Evolutionary conservation across 1,140 invertebrate species (phyloP), one percentile per base, ranked within the genome.

Genomic region (Danaus plexippus): DNA sequence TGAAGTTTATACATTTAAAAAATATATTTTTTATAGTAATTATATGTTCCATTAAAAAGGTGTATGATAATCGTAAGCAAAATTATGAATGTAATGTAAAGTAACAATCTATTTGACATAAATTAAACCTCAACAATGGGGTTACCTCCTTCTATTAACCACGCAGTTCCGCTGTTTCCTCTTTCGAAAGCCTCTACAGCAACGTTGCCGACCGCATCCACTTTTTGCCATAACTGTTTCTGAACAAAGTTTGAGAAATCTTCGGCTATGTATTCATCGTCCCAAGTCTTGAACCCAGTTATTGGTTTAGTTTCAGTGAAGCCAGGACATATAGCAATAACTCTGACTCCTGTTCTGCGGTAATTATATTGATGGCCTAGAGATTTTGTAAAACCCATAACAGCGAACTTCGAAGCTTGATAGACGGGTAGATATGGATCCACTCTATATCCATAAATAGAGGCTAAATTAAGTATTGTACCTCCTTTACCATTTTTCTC

Each of bases 381-480:
- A 5, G 88, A 88, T 13, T 83, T 85, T 0, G 88, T 89, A 47
- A 90, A 87, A 32, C 88, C 88, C 22, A 89, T 77, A 8, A 90
- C 85, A 9, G 88, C 92, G 63, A 90, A 89, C 67, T 94, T 94
- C 1, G 92, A 92, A 1, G 90, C 91, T 3, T 87, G 85, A 66
- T 94, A 94, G n/a, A 91, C 81, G 0, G 92, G 92, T 51, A 90
- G 64, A 58, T 88, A 88, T 43, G 89, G 89, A 44, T 89, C 88
- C 10, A 89, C 85, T 54, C 82, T 80, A 48, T 91, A 77, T 15
- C 91, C 91, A 52, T 89, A 77, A 51, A 91, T 88, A 5, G 92
- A 92, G 32, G 90, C 88, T 47, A 92, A 75, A 59, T 93, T 93
- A 2, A 92, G 87, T 6, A 93, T 87, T n/a, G 90, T 88, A n/a